These are phyloP conservation scores for Lapara coniferarum DNA, from an alignment of 2,888 invertebrate species.

Conservation along the genomic window DNA sequence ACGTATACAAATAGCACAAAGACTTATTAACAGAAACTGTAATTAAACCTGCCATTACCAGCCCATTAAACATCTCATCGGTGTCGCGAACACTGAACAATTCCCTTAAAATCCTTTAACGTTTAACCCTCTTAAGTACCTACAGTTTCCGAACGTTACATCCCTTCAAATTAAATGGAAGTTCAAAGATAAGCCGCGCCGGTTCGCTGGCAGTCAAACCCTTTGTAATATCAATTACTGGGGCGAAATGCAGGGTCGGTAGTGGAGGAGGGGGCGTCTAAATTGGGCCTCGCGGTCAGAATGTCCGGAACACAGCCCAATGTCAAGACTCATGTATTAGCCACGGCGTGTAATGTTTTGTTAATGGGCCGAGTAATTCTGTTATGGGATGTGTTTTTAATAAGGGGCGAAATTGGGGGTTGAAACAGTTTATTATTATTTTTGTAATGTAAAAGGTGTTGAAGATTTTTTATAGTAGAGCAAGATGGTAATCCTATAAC, in stretches of 20 bases:
- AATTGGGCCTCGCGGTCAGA: constrained; percentile 1
- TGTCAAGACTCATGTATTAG: background rate
- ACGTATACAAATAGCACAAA: too few relatives aligned
- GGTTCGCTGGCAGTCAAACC: constrained; percentile 8
- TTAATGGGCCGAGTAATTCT: background rate
- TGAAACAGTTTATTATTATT: background rate
- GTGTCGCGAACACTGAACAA: background rate
- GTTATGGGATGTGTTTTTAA: background rate
- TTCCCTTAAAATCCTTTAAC: constrained; percentile 3
- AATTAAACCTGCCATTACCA: background rate
- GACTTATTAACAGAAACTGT: too few relatives aligned
- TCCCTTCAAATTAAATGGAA: constrained; percentile 22
- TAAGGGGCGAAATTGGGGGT: background rate
- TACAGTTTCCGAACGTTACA: constrained; percentile 7
- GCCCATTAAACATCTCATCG: constrained; percentile 1
- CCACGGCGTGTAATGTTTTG: constrained; percentile 2
- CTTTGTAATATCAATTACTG: constrained; percentile 20
- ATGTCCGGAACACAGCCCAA: background rate
- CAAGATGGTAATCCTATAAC: too few relatives aligned
- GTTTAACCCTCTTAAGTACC: constrained; percentile 4
- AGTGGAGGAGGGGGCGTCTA: background rate
- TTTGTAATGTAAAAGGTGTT: too few relatives aligned
- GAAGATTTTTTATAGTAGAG: too few relatives aligned
- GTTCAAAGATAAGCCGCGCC: constrained; percentile 19
- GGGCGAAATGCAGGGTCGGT: constrained; percentile 11